Conservation (phyloP, 2,888 invertebrate species). For the Rhagonycha fulva region DNA sequence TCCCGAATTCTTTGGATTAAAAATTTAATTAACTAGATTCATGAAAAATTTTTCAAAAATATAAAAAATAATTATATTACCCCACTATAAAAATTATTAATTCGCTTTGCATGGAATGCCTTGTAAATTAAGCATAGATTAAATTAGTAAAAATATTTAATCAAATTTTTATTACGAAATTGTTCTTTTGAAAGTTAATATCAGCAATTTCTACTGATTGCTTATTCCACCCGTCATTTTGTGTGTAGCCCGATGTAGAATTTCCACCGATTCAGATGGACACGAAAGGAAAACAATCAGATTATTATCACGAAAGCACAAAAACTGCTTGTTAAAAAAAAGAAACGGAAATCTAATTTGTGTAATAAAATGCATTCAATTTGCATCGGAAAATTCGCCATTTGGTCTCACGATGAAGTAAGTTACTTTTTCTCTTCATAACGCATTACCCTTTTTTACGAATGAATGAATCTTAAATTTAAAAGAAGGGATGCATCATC, state of each 20-base stretch:
- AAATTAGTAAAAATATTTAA: neutral
- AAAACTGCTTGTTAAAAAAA: neutral
- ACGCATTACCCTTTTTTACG: neutral
- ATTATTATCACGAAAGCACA: neutral
- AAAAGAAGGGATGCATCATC: neutral
- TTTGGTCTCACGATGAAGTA: neutral
- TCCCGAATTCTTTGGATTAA: neutral
- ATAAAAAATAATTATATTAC: neutral
- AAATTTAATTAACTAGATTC: neutral
- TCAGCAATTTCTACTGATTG: too few species aligned
- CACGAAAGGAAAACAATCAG: neutral
- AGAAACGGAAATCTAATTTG: neutral
- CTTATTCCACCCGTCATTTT: neutral
- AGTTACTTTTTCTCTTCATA: neutral
- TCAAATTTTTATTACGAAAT: neutral
- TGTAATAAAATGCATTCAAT: neutral
- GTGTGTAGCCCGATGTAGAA: neutral
- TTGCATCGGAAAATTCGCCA: neutral
- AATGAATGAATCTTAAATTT: neutral
- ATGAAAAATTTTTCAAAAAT: neutral
- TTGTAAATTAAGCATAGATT: neutral
- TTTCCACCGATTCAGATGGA: neutral
- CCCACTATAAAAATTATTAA: neutral
- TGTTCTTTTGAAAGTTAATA: neutral
- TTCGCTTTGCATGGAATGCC: neutral